Percentiles rank a stretch among this genome's conserved stretches.
These are phyloP conservation scores for Cephalopholis sonnerati DNA, from an alignment of 2,113 vertebrate species.

Conservation along the genomic window DNA sequence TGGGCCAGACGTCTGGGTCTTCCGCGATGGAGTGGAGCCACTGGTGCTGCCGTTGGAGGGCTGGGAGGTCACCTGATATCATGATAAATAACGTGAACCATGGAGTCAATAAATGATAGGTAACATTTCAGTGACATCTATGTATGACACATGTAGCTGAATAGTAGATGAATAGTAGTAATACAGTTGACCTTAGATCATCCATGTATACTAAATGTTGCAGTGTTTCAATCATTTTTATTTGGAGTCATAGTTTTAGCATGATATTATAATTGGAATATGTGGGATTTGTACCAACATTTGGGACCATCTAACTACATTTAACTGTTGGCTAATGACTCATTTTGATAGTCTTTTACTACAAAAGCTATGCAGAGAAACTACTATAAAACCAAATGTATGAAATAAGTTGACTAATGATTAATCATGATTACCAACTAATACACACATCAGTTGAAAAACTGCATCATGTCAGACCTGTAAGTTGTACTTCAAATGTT, in stretches of 20 bases:
- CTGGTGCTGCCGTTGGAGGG: slow-evolving; percentile 71
- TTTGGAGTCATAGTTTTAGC: neutral
- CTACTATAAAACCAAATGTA: neutral
- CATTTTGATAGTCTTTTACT: neutral
- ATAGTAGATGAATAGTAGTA: neutral
- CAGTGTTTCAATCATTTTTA: neutral
- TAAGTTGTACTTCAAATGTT: neutral
- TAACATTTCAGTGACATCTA: neutral
- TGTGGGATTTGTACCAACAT: too few relatives aligned
- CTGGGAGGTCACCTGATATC: slow-evolving; percentile 60
- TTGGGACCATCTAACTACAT: neutral
- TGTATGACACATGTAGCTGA: neutral
- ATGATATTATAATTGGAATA: neutral
- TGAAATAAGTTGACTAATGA: neutral
- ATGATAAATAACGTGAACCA: neutral
- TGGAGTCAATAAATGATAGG: neutral
- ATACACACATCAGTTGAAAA: neutral
- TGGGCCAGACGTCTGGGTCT: slow-evolving; percentile 85
- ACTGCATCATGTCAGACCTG: neutral
- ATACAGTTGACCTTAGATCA: neutral
- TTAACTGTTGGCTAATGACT: neutral
- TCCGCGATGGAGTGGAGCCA: slow-evolving; percentile 84
- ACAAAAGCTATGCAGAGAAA: neutral
- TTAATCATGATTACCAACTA: neutral
- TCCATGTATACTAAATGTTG: neutral